A percentile compares a stretch with the other conserved stretches of the same genome.
Evolutionary conservation across 2,888 invertebrate genomes (phyloP).

Genomic region (Aromia moschata): DNA sequence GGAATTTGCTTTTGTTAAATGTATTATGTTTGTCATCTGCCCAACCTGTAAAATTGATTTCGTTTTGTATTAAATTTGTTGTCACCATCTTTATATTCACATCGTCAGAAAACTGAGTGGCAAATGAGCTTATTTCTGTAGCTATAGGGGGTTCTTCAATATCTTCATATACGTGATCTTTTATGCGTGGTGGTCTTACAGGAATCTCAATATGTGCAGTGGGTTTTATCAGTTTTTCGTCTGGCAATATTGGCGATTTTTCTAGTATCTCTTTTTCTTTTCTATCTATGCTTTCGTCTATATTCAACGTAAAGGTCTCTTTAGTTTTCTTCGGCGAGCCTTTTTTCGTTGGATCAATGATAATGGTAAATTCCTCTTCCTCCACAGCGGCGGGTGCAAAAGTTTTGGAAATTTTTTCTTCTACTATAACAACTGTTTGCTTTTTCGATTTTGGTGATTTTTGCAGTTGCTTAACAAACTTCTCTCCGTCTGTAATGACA

Average conservation of each 20-base stretch:
- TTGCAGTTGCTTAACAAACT: slow-evolving; percentile 31
- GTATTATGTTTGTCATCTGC: slow-evolving; percentile 50
- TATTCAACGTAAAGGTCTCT: slow-evolving; percentile 52
- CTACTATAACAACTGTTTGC: slow-evolving; percentile 47
- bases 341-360: slow-evolving; percentile 53
- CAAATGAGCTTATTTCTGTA: too few species aligned
- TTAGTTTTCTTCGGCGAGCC: slow-evolving; percentile 52
- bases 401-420: slow-evolving; percentile 55
- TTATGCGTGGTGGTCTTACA: slow-evolving; percentile 44
- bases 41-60: slow-evolving; percentile 54
- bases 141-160: slow-evolving; percentile 42
- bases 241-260: slow-evolving; percentile 50
- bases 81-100: slow-evolving; percentile 48
- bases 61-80: slow-evolving; percentile 54
- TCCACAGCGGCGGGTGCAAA: slow-evolving; percentile 55
- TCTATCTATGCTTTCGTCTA: slow-evolving; percentile 50
- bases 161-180: slow-evolving; percentile 54
- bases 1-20: slow-evolving; percentile 32
- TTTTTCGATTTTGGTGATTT: slow-evolving; percentile 45
- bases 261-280: slow-evolving; percentile 51
- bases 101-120: too few species aligned
- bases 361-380: slow-evolving; percentile 56
- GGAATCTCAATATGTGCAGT: slow-evolving; percentile 42
- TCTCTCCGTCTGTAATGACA: slow-evolving; percentile 37
- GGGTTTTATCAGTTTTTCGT: slow-evolving; percentile 49